Evolutionary conservation across 2,888 invertebrate species (phyloP).

Genomic region (Lepas anatifera): DNA sequence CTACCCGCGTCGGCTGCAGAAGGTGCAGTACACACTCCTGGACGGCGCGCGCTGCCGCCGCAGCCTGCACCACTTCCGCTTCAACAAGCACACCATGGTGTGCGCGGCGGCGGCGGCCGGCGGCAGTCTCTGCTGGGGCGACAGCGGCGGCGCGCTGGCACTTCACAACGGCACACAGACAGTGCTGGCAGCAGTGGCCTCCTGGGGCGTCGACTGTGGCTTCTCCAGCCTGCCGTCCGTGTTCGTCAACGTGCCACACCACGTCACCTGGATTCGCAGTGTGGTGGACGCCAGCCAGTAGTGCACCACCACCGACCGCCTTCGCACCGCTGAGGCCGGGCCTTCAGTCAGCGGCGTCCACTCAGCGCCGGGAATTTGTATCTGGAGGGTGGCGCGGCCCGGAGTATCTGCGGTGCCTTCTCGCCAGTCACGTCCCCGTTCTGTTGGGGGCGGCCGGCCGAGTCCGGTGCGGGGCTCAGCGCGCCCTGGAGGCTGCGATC

Average conservation of each 20-base stretch:
- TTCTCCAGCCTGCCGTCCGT: background rate
- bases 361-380: too few relatives aligned
- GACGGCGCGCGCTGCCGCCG: background rate
- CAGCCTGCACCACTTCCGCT: background rate
- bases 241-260: background rate
- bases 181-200: slow-evolving; percentile 1
- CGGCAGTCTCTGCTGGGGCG: background rate
- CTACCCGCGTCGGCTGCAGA: background rate
- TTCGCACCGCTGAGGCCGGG: too few relatives aligned
- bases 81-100: background rate
- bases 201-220: slow-evolving; percentile 3
- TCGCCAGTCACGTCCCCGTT: too few relatives aligned
- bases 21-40: background rate
- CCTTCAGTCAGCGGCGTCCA: too few relatives aligned
- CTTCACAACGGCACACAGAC: background rate
- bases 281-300: too few relatives aligned
- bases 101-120: background rate
- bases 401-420: too few relatives aligned
- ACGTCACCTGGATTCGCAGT: background rate
- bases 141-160: background rate
- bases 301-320: too few relatives aligned
- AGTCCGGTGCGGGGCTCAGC: too few relatives aligned
- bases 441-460: too few relatives aligned
- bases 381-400: too few relatives aligned
- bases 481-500: too few relatives aligned